Percentiles rank a stretch among this genome's conserved stretches.
Evolutionary conservation across 2,888 invertebrate genomes (phyloP).

Genomic region (Ormia ochracea): DNA sequence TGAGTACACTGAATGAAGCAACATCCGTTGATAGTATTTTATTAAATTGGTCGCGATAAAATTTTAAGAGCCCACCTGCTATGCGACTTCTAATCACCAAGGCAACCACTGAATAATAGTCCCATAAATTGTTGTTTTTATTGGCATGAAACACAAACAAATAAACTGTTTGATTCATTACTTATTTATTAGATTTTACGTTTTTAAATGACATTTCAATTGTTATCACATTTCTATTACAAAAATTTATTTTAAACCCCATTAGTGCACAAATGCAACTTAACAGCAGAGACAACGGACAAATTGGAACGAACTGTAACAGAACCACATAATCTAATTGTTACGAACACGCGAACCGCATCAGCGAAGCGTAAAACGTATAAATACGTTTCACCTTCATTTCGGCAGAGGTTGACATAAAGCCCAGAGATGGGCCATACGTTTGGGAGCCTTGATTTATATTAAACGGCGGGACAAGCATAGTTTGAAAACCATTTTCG

Average conservation of each 20-base stretch:
- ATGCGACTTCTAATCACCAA: not conserved
- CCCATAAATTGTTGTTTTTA: conserved; percentile 16
- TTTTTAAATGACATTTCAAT: conserved; percentile 29
- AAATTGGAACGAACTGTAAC: conserved; percentile 65
- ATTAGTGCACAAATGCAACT: conserved; percentile 15
- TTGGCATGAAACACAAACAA: conserved; percentile 28
- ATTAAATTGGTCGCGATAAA: not conserved
- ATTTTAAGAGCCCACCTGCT: conserved; percentile 31
- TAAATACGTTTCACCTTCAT: too few species aligned
- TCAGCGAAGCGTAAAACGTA: conserved; percentile 73
- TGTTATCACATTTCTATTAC: conserved; percentile 21
- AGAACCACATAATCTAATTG: conserved; percentile 66
- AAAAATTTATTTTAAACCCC: not conserved
- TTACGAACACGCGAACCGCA: conserved; percentile 71
- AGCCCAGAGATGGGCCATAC: too few species aligned
- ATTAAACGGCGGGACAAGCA: too few species aligned
- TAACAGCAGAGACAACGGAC: conserved; percentile 59
- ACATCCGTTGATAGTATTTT: too few species aligned
- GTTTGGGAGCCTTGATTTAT: too few species aligned
- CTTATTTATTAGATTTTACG: not conserved
- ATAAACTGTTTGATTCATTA: conserved; percentile 17
- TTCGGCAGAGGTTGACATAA: too few species aligned
- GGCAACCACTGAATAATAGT: conserved; percentile 33
- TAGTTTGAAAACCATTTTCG: too few species aligned
- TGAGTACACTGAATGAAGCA: too few species aligned